Evolutionary conservation across 2,797 vertebrate genomes (phyloP).

Genomic region (Syndactyla subalaris): DNA sequence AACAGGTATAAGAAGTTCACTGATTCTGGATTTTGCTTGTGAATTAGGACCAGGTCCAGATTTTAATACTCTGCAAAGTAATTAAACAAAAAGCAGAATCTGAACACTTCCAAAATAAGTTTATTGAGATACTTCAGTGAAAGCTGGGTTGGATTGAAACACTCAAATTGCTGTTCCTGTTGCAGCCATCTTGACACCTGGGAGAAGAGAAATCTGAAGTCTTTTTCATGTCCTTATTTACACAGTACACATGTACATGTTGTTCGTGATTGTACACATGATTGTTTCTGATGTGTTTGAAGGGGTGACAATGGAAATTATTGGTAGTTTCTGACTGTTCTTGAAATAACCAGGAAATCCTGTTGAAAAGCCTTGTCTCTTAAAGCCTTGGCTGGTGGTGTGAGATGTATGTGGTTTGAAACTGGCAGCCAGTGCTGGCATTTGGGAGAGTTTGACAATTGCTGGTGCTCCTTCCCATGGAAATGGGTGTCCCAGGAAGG

Average conservation of each 20-base stretch:
- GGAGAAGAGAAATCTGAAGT: neutral
- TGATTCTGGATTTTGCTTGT: neutral
- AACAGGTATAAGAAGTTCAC: neutral
- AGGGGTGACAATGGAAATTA: neutral
- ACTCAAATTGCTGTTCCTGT: neutral
- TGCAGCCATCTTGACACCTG: neutral
- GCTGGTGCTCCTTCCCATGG: neutral
- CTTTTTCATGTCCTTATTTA: neutral
- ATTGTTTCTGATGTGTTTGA: neutral
- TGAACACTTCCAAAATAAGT: neutral
- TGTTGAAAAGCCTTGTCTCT: neutral
- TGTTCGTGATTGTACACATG: accelerated
- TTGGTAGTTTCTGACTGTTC: neutral
- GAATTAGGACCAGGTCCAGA: neutral
- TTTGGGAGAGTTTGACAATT: neutral
- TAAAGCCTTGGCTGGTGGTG: neutral
- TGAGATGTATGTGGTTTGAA: neutral
- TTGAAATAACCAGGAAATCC: neutral
- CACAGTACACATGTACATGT: accelerated
- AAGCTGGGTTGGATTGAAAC: neutral
- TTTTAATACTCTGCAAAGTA: neutral
- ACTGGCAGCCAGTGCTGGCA: neutral
- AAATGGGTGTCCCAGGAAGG: neutral
- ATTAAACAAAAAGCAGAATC: neutral
- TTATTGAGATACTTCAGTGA: neutral